Evolutionary conservation across 1,140 invertebrate genomes (phyloP).

Genomic region (Megalonaias nervosa): DNA sequence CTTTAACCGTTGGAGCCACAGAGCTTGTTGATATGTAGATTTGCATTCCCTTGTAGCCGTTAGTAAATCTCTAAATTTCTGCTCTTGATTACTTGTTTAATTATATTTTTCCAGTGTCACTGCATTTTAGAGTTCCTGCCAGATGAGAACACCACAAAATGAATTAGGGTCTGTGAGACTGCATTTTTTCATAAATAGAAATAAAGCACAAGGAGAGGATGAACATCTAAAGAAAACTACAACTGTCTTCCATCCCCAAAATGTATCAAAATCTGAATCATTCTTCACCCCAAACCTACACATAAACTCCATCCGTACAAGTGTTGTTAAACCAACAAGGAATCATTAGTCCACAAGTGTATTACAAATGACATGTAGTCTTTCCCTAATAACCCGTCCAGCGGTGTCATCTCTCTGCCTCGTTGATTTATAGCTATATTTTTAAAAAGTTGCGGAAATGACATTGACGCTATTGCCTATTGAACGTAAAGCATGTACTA

Average conservation of each 20-base stretch:
- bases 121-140: conserved; percentile 28
- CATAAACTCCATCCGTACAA: conserved; percentile 43
- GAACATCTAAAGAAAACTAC: conserved; percentile 46
- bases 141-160: conserved; percentile 36
- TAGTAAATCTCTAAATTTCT: conserved; percentile 22
- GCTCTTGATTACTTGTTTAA: conserved; percentile 28
- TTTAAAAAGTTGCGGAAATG: conserved; percentile 38
- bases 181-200: conserved; percentile 32
- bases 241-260: conserved; percentile 39
- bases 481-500: conserved; percentile 39
- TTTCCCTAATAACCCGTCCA: conserved; percentile 21
- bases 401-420: conserved; percentile 29
- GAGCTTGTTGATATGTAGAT: conserved; percentile 3
- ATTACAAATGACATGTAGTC: conserved; percentile 24
- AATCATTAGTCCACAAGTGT: conserved; percentile 44
- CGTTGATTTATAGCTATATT: conserved; percentile 29
- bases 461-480: conserved; percentile 45
- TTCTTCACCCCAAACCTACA: conserved; percentile 24
- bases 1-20: conserved; percentile 38
- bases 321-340: conserved; percentile 33
- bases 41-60: conserved; percentile 22
- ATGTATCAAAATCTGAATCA: conserved; percentile 12
- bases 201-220: conserved; percentile 42
- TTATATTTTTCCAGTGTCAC: conserved; percentile 30
- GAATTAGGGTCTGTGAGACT: conserved; percentile 15